Evolutionary conservation across 2,888 invertebrate species (phyloP).

Genomic region (Rugalucina vietnamica): DNA sequence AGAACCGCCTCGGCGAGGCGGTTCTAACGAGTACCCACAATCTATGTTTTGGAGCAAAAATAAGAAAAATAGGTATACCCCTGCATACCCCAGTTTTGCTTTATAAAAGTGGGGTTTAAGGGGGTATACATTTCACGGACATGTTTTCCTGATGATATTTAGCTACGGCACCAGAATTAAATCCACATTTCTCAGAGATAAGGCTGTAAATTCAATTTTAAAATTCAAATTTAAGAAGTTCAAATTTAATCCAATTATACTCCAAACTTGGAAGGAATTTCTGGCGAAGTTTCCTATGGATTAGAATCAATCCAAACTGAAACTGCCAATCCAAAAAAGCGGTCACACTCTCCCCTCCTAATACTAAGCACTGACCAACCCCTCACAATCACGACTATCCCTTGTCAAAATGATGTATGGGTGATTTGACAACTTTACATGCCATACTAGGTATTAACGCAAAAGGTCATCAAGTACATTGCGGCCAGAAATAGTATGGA

Average conservation of each 20-base stretch:
- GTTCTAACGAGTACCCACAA: too few relatives aligned
- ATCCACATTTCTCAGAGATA: not conserved
- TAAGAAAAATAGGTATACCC: too few relatives aligned
- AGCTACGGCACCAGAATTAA: not conserved
- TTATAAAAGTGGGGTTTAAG: too few relatives aligned
- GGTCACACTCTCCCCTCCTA: not conserved
- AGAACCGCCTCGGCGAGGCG: too few relatives aligned
- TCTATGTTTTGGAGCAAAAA: too few relatives aligned
- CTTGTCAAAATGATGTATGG: not conserved
- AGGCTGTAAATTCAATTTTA: not conserved
- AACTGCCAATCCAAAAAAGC: not conserved
- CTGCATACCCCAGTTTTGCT: too few relatives aligned
- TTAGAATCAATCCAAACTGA: conserved; percentile 8
- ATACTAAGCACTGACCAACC: not conserved
- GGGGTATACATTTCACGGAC: too few relatives aligned
- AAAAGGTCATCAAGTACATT: not conserved
- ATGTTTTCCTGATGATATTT: too few relatives aligned
- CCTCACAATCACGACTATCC: not conserved
- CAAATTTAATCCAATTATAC: not conserved
- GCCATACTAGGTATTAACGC: not conserved
- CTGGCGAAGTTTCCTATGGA: conserved; percentile 2
- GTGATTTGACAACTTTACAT: not conserved
- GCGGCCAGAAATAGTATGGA: not conserved
- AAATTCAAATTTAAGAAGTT: not conserved
- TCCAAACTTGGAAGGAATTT: not conserved